A percentile compares a stretch with the other conserved stretches of the same genome.
Evolutionary conservation across 2,797 vertebrate genomes (phyloP).

Genomic region (Poliocrania exsul): DNA sequence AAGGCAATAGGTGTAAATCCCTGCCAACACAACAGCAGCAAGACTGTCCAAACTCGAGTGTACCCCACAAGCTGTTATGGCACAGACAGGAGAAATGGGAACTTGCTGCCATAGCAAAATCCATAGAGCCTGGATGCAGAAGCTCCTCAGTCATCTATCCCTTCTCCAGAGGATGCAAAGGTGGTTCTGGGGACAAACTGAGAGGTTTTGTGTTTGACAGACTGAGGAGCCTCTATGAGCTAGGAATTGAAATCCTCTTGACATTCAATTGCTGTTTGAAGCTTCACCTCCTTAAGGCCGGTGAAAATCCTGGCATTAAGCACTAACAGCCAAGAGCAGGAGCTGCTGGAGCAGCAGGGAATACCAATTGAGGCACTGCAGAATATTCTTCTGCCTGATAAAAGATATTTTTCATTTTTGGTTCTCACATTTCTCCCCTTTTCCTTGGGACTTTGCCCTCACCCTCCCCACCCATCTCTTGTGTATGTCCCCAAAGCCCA

Average conservation of each 20-base stretch:
- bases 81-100: neutral
- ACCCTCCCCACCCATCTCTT: neutral
- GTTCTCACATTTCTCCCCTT: neutral
- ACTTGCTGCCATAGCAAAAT: neutral
- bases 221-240: neutral
- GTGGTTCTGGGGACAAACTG: neutral
- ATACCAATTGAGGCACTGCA: neutral
- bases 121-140: rapidly evolving
- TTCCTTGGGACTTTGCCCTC: neutral
- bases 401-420: neutral
- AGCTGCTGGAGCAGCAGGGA: neutral
- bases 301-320: neutral
- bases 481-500: neutral
- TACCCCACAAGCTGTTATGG: neutral
- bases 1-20: neutral
- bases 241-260: neutral
- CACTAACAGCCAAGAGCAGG: rapidly evolving
- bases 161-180: neutral
- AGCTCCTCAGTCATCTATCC: neutral
- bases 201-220: neutral
- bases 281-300: neutral
- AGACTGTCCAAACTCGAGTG: neutral
- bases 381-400: neutral
- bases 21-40: neutral
- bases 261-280: neutral